Evolutionary conservation across 2,888 invertebrate genomes (phyloP).

Genomic region (Harpagoxenus sublaevis): DNA sequence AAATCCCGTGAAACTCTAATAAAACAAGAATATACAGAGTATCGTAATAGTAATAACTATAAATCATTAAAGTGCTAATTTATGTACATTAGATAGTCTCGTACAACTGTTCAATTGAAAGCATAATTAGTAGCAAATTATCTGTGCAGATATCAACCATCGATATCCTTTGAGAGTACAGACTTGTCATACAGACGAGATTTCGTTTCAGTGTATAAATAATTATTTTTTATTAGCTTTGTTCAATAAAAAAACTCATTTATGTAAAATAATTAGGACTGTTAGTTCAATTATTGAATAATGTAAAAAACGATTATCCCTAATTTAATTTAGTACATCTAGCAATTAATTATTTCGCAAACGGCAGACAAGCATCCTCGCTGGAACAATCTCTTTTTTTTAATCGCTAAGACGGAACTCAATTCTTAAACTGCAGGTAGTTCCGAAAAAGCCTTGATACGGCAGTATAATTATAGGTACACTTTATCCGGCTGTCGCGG

Average conservation of each 20-base stretch:
- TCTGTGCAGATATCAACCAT: neutral
- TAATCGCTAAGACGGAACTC: neutral
- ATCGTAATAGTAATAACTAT: conserved; percentile 32
- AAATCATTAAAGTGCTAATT: conserved; percentile 27
- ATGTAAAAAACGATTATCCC: neutral
- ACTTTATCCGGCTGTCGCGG: conserved; percentile 36
- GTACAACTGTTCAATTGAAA: conserved; percentile 2
- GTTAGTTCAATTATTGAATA: neutral
- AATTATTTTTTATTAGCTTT: neutral
- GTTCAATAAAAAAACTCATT: neutral
- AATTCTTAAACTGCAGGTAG: conserved; percentile 22
- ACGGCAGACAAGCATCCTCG: no score
- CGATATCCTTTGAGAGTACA: neutral
- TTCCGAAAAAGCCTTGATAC: conserved; percentile 33
- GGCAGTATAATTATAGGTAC: conserved; percentile 20
- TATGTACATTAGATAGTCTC: neutral
- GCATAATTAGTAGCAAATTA: conserved; percentile 8
- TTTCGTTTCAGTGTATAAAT: neutral
- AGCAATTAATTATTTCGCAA: neutral
- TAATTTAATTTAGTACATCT: neutral
- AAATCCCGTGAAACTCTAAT: conserved; percentile 42
- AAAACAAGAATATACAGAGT: conserved; percentile 32
- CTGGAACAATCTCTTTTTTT: neutral
- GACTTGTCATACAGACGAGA: neutral
- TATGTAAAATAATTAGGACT: neutral